Percentiles rank a stretch among this genome's conserved stretches.
Conservation (phyloP, 2,797 vertebrate genomes). For the Mormyrus proboscirostris region DNA sequence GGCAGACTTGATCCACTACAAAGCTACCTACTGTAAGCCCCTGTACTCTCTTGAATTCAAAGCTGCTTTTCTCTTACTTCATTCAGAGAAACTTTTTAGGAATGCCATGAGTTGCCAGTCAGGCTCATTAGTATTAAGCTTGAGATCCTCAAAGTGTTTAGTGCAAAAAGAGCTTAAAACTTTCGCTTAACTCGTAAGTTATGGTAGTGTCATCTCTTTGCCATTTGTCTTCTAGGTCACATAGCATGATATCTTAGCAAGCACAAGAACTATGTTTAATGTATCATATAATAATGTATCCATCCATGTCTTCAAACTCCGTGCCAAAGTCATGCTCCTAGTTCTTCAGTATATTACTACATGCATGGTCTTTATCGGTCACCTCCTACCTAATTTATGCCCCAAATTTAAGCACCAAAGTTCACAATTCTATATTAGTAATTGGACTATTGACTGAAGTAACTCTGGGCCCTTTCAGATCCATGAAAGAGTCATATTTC, state of each 20-base stretch:
- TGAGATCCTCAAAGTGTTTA: constrained; percentile 51
- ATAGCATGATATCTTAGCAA: background rate
- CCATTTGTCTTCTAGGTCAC: background rate
- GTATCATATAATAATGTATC: background rate
- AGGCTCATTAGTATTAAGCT: constrained; percentile 69
- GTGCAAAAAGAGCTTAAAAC: constrained; percentile 66
- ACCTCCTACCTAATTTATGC: background rate
- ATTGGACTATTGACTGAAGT: constrained; percentile 2
- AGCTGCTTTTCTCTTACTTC: constrained; percentile 63
- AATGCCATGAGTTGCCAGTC: constrained; percentile 52
- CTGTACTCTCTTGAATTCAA: constrained; percentile 51
- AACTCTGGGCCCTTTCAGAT: background rate
- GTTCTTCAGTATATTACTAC: background rate
- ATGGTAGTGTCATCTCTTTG: background rate
- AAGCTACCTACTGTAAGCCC: constrained; percentile 51
- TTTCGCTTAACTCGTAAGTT: constrained; percentile 50
- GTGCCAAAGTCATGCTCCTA: background rate
- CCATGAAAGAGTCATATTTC: constrained; percentile 17
- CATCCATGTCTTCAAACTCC: background rate
- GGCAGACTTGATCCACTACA: constrained; percentile 64
- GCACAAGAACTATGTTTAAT: background rate
- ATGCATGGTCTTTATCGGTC: background rate
- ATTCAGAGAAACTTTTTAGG: constrained; percentile 38
- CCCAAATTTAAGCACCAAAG: background rate
- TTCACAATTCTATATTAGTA: background rate